phyloP scores from a whole-genome alignment of 2,888 invertebrate species.

The Stictocephala bisonia region DNA sequence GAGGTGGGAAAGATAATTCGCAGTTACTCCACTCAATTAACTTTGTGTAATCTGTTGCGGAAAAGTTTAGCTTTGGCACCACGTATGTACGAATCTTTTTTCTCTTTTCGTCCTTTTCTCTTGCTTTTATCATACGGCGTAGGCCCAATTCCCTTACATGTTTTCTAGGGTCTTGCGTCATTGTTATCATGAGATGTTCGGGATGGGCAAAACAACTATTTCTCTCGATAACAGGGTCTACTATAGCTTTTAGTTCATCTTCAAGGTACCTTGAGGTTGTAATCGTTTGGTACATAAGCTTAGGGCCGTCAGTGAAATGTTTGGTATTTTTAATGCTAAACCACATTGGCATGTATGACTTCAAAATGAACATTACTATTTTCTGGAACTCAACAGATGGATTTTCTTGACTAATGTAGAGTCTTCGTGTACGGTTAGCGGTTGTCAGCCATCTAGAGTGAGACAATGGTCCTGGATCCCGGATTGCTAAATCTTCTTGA shows the following conservation, averaged over 20 bases:
- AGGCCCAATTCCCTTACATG: slow-evolving; percentile 9
- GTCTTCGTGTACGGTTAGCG: slow-evolving; percentile 17
- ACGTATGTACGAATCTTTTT: neutral
- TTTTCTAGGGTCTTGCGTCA: slow-evolving; percentile 29
- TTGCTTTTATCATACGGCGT: slow-evolving; percentile 2
- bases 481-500: slow-evolving; percentile 30
- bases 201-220: slow-evolving; percentile 21
- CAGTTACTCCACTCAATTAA: slow-evolving; percentile 10
- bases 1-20: slow-evolving; percentile 15
- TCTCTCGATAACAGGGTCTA: slow-evolving; percentile 16
- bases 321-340: slow-evolving; percentile 20
- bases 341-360: slow-evolving; percentile 31
- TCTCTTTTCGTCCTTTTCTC: slow-evolving; percentile 20
- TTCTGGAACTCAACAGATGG: neutral
- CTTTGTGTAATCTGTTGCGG: slow-evolving; percentile 20
- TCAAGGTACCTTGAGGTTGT: slow-evolving; percentile 27
- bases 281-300: slow-evolving; percentile 13
- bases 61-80: slow-evolving; percentile 29
- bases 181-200: slow-evolving; percentile 29
- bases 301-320: slow-evolving; percentile 21
- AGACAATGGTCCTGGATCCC: slow-evolving; percentile 25
- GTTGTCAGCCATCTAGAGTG: slow-evolving; percentile 34
- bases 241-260: slow-evolving; percentile 9
- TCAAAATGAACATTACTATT: slow-evolving; percentile 16
- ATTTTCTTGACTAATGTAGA: slow-evolving; percentile 30